Evolutionary conservation across 2,797 vertebrate species (phyloP).

Genomic region (Gallinago solitaria): DNA sequence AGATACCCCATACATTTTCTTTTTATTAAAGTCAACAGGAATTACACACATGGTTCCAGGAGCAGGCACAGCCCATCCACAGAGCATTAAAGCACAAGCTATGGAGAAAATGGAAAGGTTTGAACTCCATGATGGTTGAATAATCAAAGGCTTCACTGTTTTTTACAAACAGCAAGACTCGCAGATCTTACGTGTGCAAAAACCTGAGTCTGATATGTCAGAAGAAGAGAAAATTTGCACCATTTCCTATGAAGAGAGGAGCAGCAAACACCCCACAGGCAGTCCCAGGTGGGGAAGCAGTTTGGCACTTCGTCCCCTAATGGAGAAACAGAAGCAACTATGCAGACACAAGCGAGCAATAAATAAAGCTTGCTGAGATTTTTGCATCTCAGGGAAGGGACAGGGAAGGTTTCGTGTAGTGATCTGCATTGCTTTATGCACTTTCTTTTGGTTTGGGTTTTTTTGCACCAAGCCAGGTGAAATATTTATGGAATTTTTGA

Average conservation of each 20-base stretch:
- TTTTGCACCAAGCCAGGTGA: background rate
- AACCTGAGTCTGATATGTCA: background rate
- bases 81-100: background rate
- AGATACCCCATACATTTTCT: background rate
- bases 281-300: background rate
- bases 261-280: background rate
- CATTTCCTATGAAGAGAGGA: background rate
- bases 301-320: background rate
- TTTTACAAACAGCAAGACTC: background rate
- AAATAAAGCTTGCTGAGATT: background rate
- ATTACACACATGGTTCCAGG: background rate
- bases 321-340: background rate
- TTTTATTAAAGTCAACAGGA: constrained; percentile 55
- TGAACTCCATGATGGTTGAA: background rate
- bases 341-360: background rate
- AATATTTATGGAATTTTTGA: background rate
- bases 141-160: background rate
- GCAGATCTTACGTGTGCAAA: background rate
- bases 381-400: background rate
- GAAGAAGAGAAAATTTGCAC: background rate
- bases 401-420: background rate
- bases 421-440: background rate
- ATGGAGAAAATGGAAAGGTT: background rate
- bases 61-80: background rate
- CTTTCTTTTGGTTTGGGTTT: background rate